phyloP scores from a whole-genome alignment of 2,888 invertebrate species.

The Archips crataeganus region DNA sequence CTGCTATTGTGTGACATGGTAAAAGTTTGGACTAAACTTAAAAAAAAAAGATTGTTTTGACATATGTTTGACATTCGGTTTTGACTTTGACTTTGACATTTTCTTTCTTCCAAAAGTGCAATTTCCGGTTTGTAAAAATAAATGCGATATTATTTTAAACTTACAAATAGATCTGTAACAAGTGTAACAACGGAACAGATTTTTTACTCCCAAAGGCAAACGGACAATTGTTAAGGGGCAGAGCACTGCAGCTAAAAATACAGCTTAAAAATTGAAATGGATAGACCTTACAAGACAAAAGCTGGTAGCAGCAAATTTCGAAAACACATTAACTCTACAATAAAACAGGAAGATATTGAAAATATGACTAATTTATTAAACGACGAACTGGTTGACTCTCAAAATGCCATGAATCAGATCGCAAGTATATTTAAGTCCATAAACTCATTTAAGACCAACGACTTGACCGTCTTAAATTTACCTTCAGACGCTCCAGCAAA shows the following conservation, averaged over 20 bases:
- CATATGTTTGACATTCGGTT: too few relatives aligned
- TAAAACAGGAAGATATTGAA: slow-evolving; percentile 69
- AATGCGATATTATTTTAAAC: neutral
- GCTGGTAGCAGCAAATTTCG: slow-evolving; percentile 55
- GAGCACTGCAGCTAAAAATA: neutral
- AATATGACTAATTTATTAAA: slow-evolving; percentile 70
- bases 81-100: too few relatives aligned
- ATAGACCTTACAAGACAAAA: slow-evolving; percentile 34
- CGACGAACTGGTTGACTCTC: slow-evolving; percentile 70
- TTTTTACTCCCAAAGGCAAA: neutral
- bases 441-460: slow-evolving; percentile 17
- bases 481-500: slow-evolving; percentile 64
- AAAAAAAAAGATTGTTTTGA: too few relatives aligned
- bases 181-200: neutral
- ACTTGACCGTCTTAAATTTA: slow-evolving; percentile 45
- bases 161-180: too few relatives aligned
- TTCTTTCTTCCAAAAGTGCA: neutral
- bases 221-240: neutral
- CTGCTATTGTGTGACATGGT: too few relatives aligned
- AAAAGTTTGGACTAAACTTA: too few relatives aligned
- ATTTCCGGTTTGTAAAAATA: neutral
- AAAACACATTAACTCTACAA: slow-evolving; percentile 65
- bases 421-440: slow-evolving; percentile 64
- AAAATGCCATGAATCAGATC: slow-evolving; percentile 69
- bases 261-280: slow-evolving; percentile 47